Base-by-base conservation (phyloP, 1,140 invertebrate species). In the Anoplolepis gracilipes region DNA sequence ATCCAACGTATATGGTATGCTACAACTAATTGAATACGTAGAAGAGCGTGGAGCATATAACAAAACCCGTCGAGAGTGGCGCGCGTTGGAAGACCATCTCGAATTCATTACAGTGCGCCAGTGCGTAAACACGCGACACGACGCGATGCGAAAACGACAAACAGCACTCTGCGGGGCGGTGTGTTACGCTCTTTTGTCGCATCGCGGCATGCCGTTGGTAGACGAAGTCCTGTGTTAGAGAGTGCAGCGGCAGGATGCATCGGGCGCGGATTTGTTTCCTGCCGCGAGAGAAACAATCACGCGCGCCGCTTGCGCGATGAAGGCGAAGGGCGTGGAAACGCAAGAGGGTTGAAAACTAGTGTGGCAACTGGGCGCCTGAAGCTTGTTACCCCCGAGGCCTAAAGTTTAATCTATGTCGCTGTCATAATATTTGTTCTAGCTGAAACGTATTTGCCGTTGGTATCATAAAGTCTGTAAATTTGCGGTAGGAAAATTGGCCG, bases 391-490 rank as follows among this genome's bases (percentile, higher is more conserved):
- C 46, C 67, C 36, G n/a, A 82, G 78, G 67, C 78, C 78, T 82
- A 82, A 82, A 82, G 78, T 73, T 82, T 82, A 82, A 82, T 82
- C 78, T 82, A 70, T 49, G 78, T 82, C 67, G 67, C 67, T 82
- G 78, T 82, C 78, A 82, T 73, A 82, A 67, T 73, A 82, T 82
- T 82, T 72, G 53, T 59, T 61, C 67, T 46, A 73, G 67, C 67
- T 82, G 42, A 73, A 82, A 73, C 67, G 36, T 72, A 82, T 73
- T 82, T 61, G 53, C 53, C 42, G 67, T 59, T 22, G 53, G 39
- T 82, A 46, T 13, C 67, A n/a, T 33, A 33, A 19, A 79, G 39
- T 39, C 6, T 53, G 53, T 42, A 82, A 82, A 82, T 82, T 72
- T 39, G 36, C 22, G 65, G 46, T 19, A 13, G 16, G 30, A 57